phyloP scores from a whole-genome alignment of 2,113 vertebrate species.

The Clarias gariepinus region DNA sequence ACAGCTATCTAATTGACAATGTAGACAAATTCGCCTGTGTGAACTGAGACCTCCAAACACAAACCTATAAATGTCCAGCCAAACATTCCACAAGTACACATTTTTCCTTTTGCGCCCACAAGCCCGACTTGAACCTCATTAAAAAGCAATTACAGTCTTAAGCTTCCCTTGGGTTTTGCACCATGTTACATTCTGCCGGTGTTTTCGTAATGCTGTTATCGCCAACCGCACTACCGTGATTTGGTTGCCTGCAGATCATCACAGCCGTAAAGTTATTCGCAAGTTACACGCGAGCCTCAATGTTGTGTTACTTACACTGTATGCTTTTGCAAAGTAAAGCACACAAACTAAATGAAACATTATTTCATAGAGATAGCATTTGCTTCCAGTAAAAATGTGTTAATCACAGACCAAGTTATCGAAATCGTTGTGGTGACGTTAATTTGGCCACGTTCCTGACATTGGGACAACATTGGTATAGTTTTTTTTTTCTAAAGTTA shows the following conservation, averaged over 20 bases:
- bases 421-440: too few species aligned
- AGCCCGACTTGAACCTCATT: background rate
- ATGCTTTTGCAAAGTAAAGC: background rate
- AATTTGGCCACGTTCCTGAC: too few species aligned
- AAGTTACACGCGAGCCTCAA: background rate
- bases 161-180: background rate
- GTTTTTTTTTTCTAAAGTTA: too few species aligned
- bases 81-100: background rate
- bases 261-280: background rate
- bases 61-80: background rate
- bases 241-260: background rate
- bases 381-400: background rate
- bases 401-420: background rate
- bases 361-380: background rate
- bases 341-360: background rate
- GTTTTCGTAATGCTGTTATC: constrained; percentile 16
- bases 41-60: background rate
- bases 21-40: background rate
- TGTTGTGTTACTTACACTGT: background rate
- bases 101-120: background rate
- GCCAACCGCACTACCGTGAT: background rate
- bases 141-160: background rate
- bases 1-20: background rate
- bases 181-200: background rate
- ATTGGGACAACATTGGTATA: too few species aligned